A percentile compares a stretch with the other conserved stretches of the same genome.
phyloP scores from a whole-genome alignment of 2,888 invertebrate species.

The Ctena decussata region DNA sequence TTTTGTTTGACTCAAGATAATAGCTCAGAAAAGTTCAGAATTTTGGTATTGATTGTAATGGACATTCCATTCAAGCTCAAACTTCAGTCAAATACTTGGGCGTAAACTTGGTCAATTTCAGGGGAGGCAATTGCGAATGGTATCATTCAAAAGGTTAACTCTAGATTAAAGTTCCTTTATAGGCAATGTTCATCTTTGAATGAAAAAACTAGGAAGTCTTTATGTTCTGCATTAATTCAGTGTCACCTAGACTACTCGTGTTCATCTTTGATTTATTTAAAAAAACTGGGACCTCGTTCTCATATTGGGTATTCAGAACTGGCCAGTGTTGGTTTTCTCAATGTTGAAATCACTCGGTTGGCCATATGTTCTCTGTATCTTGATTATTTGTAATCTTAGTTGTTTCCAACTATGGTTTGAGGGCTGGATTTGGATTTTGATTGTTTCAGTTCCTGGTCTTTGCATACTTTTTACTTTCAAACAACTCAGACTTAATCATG shows the following conservation, averaged over 20 bases:
- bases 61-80: background rate
- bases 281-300: too few species aligned
- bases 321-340: too few species aligned
- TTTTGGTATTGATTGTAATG: background rate
- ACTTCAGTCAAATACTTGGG: background rate
- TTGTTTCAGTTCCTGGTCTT: too few species aligned
- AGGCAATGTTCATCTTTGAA: background rate
- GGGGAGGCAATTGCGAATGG: background rate
- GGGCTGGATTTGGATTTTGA: too few species aligned
- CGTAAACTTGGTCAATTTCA: background rate
- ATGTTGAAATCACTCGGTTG: too few species aligned
- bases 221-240: background rate
- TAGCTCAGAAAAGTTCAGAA: background rate
- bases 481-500: too few species aligned
- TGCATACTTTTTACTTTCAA: too few species aligned
- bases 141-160: background rate
- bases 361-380: too few species aligned
- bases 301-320: too few species aligned
- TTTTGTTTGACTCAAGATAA: background rate
- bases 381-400: too few species aligned
- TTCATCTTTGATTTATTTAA: too few species aligned
- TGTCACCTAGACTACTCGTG: background rate
- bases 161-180: background rate
- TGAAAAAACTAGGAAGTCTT: background rate
- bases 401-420: too few species aligned